A percentile compares a stretch with the other conserved stretches of the same genome.
These are phyloP conservation scores for Petrocephalus schoutedeni DNA, from an alignment of 2,797 vertebrate species.

Conservation along the genomic window DNA sequence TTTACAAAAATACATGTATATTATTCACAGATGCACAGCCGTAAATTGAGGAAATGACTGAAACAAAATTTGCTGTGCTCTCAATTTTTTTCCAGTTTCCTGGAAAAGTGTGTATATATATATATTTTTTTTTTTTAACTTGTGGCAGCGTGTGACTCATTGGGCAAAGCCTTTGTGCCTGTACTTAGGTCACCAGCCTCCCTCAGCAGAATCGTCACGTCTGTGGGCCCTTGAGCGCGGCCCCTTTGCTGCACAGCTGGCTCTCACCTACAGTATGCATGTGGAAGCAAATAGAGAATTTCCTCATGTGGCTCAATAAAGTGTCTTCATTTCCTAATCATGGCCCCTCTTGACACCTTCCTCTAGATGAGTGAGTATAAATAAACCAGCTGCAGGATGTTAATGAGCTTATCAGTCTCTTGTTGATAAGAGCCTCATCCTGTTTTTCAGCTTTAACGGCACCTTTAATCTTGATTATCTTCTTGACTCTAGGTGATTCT, in stretches of 20 bases:
- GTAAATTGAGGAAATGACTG: too few relatives aligned
- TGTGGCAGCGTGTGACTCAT: not conserved
- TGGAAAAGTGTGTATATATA: too few relatives aligned
- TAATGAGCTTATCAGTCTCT: not conserved
- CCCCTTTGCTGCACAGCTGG: not conserved
- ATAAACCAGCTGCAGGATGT: not conserved
- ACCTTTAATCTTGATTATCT: not conserved
- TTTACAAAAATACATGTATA: too few relatives aligned
- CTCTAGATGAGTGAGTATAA: not conserved
- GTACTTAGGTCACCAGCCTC: not conserved
- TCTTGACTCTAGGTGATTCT: not conserved
- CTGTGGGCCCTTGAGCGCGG: too few relatives aligned
- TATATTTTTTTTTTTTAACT: too few relatives aligned
- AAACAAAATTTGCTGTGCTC: too few relatives aligned
- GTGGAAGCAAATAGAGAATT: not conserved
- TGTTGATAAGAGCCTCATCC: not conserved
- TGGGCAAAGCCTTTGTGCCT: not conserved
- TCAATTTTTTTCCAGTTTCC: too few relatives aligned
- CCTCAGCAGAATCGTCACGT: not conserved
- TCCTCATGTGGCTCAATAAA: not conserved
- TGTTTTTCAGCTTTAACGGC: not conserved
- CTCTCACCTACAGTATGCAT: not conserved
- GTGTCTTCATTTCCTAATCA: not conserved
- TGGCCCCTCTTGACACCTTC: not conserved
- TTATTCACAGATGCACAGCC: too few relatives aligned